Conservation (phyloP, 2,888 invertebrate species). For the Seira musarum region DNA sequence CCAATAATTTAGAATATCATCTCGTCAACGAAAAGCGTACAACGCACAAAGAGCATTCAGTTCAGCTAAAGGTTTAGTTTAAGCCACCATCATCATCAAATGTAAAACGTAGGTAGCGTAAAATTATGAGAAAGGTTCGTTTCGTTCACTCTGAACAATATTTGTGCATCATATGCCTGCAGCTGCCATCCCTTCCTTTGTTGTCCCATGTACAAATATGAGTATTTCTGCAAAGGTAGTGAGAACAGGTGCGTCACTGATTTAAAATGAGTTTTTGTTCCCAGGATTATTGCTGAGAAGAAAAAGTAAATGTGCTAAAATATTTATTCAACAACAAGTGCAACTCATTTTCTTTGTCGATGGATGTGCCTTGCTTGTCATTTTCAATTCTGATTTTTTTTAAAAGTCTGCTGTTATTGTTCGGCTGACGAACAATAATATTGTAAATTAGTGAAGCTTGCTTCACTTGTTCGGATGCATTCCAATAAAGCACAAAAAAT, state of each 20-base stretch:
- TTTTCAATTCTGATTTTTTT: no score
- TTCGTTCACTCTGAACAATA: not conserved
- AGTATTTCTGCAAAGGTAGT: not conserved
- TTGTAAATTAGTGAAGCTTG: no score
- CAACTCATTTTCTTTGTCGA: slow-evolving; percentile 1
- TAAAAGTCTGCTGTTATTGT: no score
- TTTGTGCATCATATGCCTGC: slow-evolving; percentile 12
- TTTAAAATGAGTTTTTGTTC: slow-evolving; percentile 16
- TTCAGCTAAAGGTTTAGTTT: no score
- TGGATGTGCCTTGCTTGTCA: not conserved
- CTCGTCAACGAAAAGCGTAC: no score
- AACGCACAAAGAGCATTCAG: no score
- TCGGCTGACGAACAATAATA: no score
- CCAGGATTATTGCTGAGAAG: slow-evolving; percentile 30
- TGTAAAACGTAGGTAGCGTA: not conserved
- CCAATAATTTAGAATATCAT: no score
- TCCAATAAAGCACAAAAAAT: no score
- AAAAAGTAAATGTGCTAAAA: slow-evolving; percentile 10
- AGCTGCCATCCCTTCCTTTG: slow-evolving; percentile 9
- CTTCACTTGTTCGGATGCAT: no score
- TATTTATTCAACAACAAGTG: not conserved
- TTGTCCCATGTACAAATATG: not conserved
- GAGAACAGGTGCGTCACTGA: slow-evolving; percentile 12
- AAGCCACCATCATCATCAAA: no score
- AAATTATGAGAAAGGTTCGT: slow-evolving; percentile 8